Conservation (phyloP, 2,888 invertebrate species). For the Cotesia congregata region DNA sequence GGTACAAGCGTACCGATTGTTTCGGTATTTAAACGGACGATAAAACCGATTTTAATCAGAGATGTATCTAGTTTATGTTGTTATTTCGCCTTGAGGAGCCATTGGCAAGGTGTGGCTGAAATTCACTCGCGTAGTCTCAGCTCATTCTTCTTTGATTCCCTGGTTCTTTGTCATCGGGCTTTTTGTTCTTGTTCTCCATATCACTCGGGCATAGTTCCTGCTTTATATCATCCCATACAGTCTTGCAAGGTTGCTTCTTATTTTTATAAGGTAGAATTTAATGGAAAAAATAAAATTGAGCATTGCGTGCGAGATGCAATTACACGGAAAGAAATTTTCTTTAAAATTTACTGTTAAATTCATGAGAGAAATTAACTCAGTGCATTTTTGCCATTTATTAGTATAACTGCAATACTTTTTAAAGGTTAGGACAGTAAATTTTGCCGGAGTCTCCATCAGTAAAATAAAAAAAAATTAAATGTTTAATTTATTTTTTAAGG, state of each 20-base stretch:
- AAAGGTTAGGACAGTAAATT: too few relatives aligned
- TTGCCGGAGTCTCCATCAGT: too few relatives aligned
- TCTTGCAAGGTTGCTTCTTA: not conserved
- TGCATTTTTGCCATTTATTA: too few relatives aligned
- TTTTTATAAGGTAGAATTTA: not conserved
- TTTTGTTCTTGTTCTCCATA: constrained; percentile 23
- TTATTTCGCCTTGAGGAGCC: constrained; percentile 7
- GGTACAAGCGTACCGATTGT: constrained; percentile 46
- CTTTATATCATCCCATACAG: constrained; percentile 12
- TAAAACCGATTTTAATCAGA: constrained; percentile 47
- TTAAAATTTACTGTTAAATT: too few relatives aligned
- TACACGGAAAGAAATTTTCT: too few relatives aligned
- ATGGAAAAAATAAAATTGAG: constrained; percentile 14
- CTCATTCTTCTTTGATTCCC: not conserved
- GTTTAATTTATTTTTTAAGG: too few relatives aligned
- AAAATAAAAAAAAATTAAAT: too few relatives aligned
- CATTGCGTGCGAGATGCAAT: not conserved
- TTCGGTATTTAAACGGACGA: constrained; percentile 64
- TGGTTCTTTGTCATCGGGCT: not conserved
- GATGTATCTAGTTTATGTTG: constrained; percentile 27
- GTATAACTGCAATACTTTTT: too few relatives aligned
- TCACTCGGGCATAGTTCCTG: constrained; percentile 33
- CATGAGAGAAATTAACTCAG: too few relatives aligned
- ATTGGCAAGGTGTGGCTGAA: constrained; percentile 10
- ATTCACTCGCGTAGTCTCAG: not conserved